Conservation (phyloP, 64 coral and sea anemone species). For the Catalaphyllia jardinei region DNA sequence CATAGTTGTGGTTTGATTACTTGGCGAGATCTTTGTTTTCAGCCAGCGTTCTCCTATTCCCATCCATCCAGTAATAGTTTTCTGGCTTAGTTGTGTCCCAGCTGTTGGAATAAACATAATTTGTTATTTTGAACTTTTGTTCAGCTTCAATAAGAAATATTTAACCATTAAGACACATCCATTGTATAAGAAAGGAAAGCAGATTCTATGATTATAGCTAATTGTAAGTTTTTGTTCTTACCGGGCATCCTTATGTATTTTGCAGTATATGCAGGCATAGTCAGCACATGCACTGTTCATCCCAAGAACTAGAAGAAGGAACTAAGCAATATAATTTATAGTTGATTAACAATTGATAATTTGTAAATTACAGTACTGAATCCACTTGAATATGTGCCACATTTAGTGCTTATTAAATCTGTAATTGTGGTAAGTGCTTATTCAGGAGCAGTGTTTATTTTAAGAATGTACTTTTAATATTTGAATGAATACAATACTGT, state of each 20-base stretch:
- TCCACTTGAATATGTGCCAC: too few species aligned
- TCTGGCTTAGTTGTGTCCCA: slow-evolving; percentile 57
- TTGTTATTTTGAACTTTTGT: not conserved
- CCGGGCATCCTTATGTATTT: slow-evolving; percentile 16
- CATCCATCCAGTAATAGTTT: slow-evolving; percentile 29
- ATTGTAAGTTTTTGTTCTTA: not conserved
- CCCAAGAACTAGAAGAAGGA: slow-evolving; percentile 19
- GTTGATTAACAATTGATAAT: too few species aligned
- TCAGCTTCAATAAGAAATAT: not conserved
- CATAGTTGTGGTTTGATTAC: slow-evolving; percentile 31
- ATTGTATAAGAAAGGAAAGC: not conserved
- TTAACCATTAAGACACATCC: not conserved
- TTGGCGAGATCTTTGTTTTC: slow-evolving; percentile 6
- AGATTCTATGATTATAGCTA: not conserved
- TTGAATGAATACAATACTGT: too few species aligned
- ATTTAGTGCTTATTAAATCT: too few species aligned
- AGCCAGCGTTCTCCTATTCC: slow-evolving; percentile 11
- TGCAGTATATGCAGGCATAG: slow-evolving; percentile 19
- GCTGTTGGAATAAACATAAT: slow-evolving; percentile 9
- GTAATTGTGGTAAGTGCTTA: too few species aligned
- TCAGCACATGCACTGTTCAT: slow-evolving; percentile 35
- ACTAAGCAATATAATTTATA: slow-evolving; percentile 3
- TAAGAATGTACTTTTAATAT: too few species aligned
- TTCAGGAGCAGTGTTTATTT: too few species aligned
- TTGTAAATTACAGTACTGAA: not conserved